A percentile compares a stretch with the other conserved stretches of the same genome.
phyloP scores from a whole-genome alignment of 2,888 invertebrate species.

The Glyphotaelius pellucidus region DNA sequence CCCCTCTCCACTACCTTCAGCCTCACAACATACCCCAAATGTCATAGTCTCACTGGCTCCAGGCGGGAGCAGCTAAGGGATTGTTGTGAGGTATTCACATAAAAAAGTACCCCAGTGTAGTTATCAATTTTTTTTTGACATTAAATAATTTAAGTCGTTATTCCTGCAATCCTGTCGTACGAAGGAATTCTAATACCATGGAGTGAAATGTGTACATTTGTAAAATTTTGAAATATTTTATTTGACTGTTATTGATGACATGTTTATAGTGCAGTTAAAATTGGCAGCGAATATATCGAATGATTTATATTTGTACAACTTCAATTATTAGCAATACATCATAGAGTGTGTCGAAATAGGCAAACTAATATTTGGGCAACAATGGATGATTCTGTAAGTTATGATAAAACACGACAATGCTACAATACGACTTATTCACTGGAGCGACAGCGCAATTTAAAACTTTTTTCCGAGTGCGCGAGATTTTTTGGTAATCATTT shows the following conservation, averaged over 20 bases:
- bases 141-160: background rate
- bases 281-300: background rate
- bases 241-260: background rate
- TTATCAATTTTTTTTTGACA: too few relatives aligned
- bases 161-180: background rate
- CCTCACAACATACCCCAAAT: too few relatives aligned
- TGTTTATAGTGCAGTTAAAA: slow-evolving; percentile 2
- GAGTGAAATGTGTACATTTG: background rate
- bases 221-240: background rate
- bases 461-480: too few relatives aligned
- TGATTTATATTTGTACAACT: background rate
- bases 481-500: too few relatives aligned
- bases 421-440: too few relatives aligned
- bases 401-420: background rate
- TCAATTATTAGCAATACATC: background rate
- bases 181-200: background rate
- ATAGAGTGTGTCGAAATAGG: background rate
- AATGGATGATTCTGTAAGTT: background rate
- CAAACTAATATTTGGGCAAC: background rate
- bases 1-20: too few relatives aligned
- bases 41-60: too few relatives aligned
- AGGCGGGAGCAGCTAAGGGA: too few relatives aligned
- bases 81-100: too few relatives aligned
- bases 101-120: too few relatives aligned
- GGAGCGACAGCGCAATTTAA: too few relatives aligned